A percentile compares a stretch with the other conserved stretches of the same genome.
Evolutionary conservation across 1,140 invertebrate species (phyloP).

Genomic region (Dreissena rostriformis): DNA sequence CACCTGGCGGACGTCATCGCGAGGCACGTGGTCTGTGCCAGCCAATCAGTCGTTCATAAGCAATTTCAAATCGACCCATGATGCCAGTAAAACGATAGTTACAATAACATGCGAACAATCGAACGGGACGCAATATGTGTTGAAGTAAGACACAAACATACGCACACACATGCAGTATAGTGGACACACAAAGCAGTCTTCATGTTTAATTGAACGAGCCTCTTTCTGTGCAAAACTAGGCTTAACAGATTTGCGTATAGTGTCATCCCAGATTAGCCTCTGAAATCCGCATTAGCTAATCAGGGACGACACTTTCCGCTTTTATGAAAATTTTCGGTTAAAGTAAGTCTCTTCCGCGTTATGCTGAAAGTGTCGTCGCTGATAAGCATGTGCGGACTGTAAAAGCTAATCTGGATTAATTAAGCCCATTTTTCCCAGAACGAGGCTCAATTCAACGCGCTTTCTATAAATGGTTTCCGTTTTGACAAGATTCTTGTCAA

Average conservation of each 20-base stretch:
- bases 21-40: constrained; percentile 41
- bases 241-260: too few relatives aligned
- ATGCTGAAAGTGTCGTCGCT: neutral
- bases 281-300: too few relatives aligned
- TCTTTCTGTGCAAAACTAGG: too few relatives aligned
- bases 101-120: constrained; percentile 10
- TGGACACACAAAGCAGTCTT: too few relatives aligned
- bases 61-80: constrained; percentile 31
- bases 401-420: neutral
- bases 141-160: constrained; percentile 10
- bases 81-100: neutral
- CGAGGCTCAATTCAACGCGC: too few relatives aligned
- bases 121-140: constrained; percentile 10
- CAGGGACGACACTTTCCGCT: too few relatives aligned
- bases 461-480: too few relatives aligned
- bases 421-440: neutral
- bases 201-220: too few relatives aligned
- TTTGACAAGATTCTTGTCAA: too few relatives aligned
- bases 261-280: too few relatives aligned
- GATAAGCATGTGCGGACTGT: neutral
- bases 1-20: constrained; percentile 37
- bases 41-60: constrained; percentile 13
- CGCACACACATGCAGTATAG: neutral
- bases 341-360: too few relatives aligned
- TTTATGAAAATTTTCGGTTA: too few relatives aligned